Evolutionary conservation across 2,888 invertebrate genomes (phyloP), one percentile per base, ranked within the genome.

Genomic region (Drosophila subsilvestris): DNA sequence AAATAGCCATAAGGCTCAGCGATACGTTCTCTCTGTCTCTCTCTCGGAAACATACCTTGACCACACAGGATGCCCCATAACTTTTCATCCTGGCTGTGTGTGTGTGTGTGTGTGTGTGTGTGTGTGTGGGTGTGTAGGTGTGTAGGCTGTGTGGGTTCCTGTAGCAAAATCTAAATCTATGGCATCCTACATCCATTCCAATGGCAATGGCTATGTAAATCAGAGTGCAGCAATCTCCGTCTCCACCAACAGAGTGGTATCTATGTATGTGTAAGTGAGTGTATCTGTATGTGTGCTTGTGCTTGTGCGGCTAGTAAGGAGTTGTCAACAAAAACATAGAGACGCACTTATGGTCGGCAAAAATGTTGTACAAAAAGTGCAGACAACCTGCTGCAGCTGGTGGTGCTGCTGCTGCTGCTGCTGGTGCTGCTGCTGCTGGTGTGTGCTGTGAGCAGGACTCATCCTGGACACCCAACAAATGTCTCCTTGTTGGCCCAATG

Each of bases 271-370:
- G 47, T 43, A 48, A 18, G 58, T 55, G 66, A 50, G 43, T 66
- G 63, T 45, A 10, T 49, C 17, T 27, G 17, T 66, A 63, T 56
- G 47, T 67, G 58, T 54, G 51, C n/a, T 32, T 59, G 54, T 69
- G 55, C 65, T 65, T 63, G 63, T 83, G 69, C 57, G 75, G 56
- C 60, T 56, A 74, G 78, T 66, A 82, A 82, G 82, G 79, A 86
- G 86, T 84, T 86, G 82, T 83, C 84, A 86, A 83, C 82, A 83
- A 80, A 85, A 83, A 86, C 84, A 86, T 70, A 75, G 86, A 86
- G 82, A 83, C 86, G 84, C 82, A 83, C 84, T 86, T 86, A 83
- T 78, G 62, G 68, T 37, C 37, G 37, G 62, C 67, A 60, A 74
- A 67, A 67, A 67, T 74, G 72, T 63, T 55, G 54, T 67, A 71